A percentile compares a stretch with the other conserved stretches of the same genome.
Conservation (phyloP, 2,797 vertebrate species). For the Megalops cyprinoides region DNA sequence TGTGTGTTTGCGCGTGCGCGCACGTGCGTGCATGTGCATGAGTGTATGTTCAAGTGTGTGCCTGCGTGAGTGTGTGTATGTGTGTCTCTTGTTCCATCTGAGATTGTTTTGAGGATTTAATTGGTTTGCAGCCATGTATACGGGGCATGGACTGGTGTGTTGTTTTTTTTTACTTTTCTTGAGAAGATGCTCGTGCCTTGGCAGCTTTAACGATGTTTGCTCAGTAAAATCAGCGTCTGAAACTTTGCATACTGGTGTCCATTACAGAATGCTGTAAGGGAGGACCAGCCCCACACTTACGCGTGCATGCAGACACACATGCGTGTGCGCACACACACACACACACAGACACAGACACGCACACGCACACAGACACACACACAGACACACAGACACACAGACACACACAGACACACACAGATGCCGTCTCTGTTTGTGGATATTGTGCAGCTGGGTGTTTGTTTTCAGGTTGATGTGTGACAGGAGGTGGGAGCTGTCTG, state of each 20-base stretch:
- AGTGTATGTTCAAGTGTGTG: neutral
- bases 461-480: neutral
- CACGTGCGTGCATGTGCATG: too few relatives aligned
- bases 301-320: neutral
- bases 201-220: conserved; percentile 59
- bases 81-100: conserved; percentile 47
- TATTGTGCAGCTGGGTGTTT: neutral
- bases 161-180: conserved; percentile 51
- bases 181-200: conserved; percentile 36
- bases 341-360: too few relatives aligned
- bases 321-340: too few relatives aligned
- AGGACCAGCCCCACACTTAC: neutral
- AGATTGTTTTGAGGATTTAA: conserved; percentile 66
- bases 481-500: neutral
- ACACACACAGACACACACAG: too few relatives aligned
- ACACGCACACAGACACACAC: too few relatives aligned
- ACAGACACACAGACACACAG: too few relatives aligned
- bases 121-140: conserved; percentile 61
- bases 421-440: neutral
- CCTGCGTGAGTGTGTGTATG: neutral
- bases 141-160: conserved; percentile 52
- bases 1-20: conserved; percentile 21
- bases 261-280: conserved; percentile 54
- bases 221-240: conserved; percentile 51
- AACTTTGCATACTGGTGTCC: conserved; percentile 51